Conservation (phyloP, 2,888 invertebrate species). For the Leptinotarsa rubiginosa region DNA sequence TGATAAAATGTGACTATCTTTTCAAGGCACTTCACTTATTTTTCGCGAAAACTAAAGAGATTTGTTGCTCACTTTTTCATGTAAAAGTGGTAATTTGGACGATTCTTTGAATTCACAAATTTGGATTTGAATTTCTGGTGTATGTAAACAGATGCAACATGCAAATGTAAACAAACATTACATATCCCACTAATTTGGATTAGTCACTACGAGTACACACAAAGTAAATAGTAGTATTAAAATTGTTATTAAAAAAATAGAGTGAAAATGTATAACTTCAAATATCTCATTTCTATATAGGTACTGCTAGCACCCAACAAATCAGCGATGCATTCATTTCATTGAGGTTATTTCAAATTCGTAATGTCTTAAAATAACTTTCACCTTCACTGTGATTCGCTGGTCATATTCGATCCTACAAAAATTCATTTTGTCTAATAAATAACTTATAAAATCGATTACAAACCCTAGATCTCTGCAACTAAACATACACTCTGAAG, state of each 20-base stretch:
- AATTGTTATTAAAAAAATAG: too few relatives aligned
- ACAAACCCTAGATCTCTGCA: background rate
- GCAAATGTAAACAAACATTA: slow-evolving; percentile 14
- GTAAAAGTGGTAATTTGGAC: background rate
- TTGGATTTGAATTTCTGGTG: background rate
- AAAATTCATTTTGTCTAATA: slow-evolving; percentile 2
- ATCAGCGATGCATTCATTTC: background rate
- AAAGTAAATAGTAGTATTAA: background rate
- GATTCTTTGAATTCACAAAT: background rate
- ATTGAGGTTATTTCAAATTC: slow-evolving; percentile 14
- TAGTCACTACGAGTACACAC: background rate
- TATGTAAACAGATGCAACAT: slow-evolving; percentile 6
- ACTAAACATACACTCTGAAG: background rate
- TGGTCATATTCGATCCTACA: slow-evolving; percentile 8
- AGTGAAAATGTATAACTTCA: too few relatives aligned
- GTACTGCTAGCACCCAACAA: background rate
- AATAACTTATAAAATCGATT: background rate
- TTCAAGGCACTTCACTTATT: slow-evolving; percentile 3
- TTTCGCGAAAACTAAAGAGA: background rate
- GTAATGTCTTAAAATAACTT: slow-evolving; percentile 43
- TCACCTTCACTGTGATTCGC: slow-evolving; percentile 30
- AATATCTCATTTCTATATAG: too few relatives aligned
- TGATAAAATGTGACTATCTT: background rate
- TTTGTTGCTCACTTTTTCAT: background rate
- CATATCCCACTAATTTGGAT: background rate